Percentiles rank a stretch among this genome's conserved stretches.
Evolutionary conservation across 2,888 invertebrate genomes (phyloP).

Genomic region (Melangyna quadrimaculata): DNA sequence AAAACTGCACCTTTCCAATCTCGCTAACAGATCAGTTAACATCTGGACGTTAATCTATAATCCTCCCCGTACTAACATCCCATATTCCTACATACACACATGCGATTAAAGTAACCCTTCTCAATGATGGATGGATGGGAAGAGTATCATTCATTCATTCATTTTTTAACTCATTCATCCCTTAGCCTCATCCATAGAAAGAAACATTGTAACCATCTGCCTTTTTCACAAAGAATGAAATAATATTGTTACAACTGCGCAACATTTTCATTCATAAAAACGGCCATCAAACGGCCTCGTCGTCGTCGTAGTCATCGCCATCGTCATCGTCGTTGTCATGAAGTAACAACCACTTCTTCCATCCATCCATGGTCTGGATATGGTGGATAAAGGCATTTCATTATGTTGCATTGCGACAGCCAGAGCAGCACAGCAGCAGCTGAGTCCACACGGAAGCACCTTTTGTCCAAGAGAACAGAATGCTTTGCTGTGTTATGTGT

Average conservation of each 20-base stretch:
- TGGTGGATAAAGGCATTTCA: constrained; percentile 49
- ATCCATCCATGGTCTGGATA: too few relatives aligned
- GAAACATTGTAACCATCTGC: constrained; percentile 45
- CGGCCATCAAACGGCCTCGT: background rate
- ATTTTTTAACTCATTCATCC: constrained; percentile 30
- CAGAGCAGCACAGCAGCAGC: constrained; percentile 39
- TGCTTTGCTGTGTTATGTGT: background rate
- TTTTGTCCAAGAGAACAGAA: constrained; percentile 44
- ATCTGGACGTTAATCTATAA: constrained; percentile 60
- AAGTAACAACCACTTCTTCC: constrained; percentile 13
- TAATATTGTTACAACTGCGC: constrained; percentile 65
- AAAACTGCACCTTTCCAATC: constrained; percentile 42
- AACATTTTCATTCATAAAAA: constrained; percentile 65
- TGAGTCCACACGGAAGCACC: constrained; percentile 64
- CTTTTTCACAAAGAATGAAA: constrained; percentile 13
- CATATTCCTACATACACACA: background rate
- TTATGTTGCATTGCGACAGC: constrained; percentile 43
- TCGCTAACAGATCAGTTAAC: constrained; percentile 29
- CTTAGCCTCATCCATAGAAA: constrained; percentile 1
- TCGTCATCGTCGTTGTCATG: background rate
- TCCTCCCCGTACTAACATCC: background rate
- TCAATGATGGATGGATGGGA: constrained; percentile 4
- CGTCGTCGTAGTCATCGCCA: background rate
- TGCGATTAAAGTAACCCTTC: constrained; percentile 37
- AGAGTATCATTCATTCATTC: constrained; percentile 41